A percentile compares a stretch with the other conserved stretches of the same genome.
Conservation (phyloP, 2,888 invertebrate genomes). For the Cetonia aurata region DNA sequence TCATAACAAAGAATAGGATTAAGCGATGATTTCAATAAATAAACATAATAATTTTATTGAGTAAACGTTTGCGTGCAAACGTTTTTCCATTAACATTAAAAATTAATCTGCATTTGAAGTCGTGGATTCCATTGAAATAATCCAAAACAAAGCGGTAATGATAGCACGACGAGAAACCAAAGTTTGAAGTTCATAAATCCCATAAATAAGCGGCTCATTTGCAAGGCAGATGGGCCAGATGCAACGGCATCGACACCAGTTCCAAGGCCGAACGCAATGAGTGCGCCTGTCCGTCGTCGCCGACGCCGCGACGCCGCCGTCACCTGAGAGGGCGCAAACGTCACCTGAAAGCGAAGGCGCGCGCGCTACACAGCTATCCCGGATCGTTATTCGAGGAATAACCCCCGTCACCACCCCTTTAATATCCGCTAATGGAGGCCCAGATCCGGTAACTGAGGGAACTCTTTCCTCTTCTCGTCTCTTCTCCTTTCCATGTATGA, state of each 20-base stretch:
- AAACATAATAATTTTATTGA: no score
- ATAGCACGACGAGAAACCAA: slow-evolving; percentile 44
- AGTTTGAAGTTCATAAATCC: slow-evolving; percentile 67
- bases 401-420: slow-evolving; percentile 64
- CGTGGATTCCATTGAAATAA: slow-evolving; percentile 26
- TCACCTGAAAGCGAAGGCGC: slow-evolving; percentile 52
- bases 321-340: slow-evolving; percentile 57
- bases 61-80: no score
- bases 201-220: slow-evolving; percentile 67
- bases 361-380: slow-evolving; percentile 59
- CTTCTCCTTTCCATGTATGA: slow-evolving; percentile 34
- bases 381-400: slow-evolving; percentile 67
- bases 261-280: slow-evolving; percentile 60
- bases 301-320: slow-evolving; percentile 50
- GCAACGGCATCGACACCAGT: slow-evolving; percentile 57
- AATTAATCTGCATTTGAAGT: background rate
- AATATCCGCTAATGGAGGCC: slow-evolving; percentile 64
- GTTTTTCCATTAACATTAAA: no score
- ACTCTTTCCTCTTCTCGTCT: slow-evolving; percentile 38
- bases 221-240: slow-evolving; percentile 66
- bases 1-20: no score
- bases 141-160: slow-evolving; percentile 33
- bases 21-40: no score
- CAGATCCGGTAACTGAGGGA: slow-evolving; percentile 48
- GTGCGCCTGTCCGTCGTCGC: slow-evolving; percentile 55